phyloP scores from a whole-genome alignment of 2,888 invertebrate genomes.

The Philaethria dido region DNA sequence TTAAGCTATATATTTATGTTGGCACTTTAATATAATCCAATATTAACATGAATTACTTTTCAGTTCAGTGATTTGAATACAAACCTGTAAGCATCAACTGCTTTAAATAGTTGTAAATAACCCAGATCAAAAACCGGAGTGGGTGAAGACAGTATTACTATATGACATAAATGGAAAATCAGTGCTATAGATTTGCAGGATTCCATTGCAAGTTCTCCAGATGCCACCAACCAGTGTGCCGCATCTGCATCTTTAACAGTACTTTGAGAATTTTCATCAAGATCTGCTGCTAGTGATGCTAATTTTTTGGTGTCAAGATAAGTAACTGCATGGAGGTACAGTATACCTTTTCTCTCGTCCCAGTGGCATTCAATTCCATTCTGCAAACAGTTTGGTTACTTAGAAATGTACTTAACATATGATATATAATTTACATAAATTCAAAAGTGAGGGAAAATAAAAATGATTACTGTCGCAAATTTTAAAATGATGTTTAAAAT shows the following conservation, averaged over 20 bases:
- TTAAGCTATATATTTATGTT: too few relatives aligned
- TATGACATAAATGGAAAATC: slow-evolving; percentile 91
- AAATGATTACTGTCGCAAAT: too few relatives aligned
- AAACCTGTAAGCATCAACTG: slow-evolving; percentile 90
- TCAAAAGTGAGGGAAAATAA: neutral
- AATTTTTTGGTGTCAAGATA: slow-evolving; percentile 70
- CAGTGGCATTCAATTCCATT: slow-evolving; percentile 84
- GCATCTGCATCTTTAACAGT: slow-evolving; percentile 72
- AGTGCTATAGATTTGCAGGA: slow-evolving; percentile 88
- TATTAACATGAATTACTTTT: too few relatives aligned
- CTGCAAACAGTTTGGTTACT: slow-evolving; percentile 57
- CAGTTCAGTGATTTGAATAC: neutral
- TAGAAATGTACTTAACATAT: neutral
- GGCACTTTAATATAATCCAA: too few relatives aligned
- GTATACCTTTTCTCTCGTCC: slow-evolving; percentile 76
- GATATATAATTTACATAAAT: neutral
- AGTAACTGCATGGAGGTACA: slow-evolving; percentile 83
- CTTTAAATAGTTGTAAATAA: slow-evolving; percentile 91
- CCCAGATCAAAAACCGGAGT: slow-evolving; percentile 89
- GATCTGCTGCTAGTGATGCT: slow-evolving; percentile 57
- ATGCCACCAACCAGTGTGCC: slow-evolving; percentile 86
- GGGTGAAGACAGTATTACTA: slow-evolving; percentile 83
- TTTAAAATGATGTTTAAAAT: too few relatives aligned
- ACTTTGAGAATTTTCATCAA: slow-evolving; percentile 66
- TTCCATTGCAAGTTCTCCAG: slow-evolving; percentile 74